Evolutionary conservation across 2,888 invertebrate species (phyloP).

Genomic region (Altica lythri): DNA sequence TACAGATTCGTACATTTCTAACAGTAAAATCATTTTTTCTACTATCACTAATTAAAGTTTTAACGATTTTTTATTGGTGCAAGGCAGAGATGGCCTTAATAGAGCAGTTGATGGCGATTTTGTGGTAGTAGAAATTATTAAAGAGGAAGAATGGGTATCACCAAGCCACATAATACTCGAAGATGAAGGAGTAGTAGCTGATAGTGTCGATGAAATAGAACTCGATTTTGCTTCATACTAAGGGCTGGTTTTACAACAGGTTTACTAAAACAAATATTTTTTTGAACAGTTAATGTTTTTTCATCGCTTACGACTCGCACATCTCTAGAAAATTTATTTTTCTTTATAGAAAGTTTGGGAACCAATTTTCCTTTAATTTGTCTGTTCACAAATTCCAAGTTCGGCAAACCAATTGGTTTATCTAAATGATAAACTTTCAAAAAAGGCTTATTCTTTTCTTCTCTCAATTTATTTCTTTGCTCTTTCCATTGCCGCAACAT

Average conservation of each 20-base stretch:
- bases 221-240: slow-evolving; percentile 33
- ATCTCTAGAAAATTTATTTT: slow-evolving; percentile 53
- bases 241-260: slow-evolving; percentile 53
- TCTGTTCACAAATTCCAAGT: slow-evolving; percentile 43
- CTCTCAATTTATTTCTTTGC: slow-evolving; percentile 42
- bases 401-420: slow-evolving; percentile 28
- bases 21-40: too few relatives aligned
- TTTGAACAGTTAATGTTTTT: slow-evolving; percentile 62
- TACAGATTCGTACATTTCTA: too few relatives aligned
- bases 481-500: slow-evolving; percentile 48
- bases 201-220: slow-evolving; percentile 69
- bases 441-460: slow-evolving; percentile 45
- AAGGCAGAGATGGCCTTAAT: slow-evolving; percentile 86
- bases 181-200: slow-evolving; percentile 68
- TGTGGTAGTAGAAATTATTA: slow-evolving; percentile 88
- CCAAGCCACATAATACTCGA: slow-evolving; percentile 85
- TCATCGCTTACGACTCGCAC: too few relatives aligned
- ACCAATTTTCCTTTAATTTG: slow-evolving; percentile 46
- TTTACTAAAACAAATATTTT: slow-evolving; percentile 61
- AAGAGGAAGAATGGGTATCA: slow-evolving; percentile 86
- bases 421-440: slow-evolving; percentile 48
- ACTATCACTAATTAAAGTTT: too few relatives aligned
- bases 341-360: slow-evolving; percentile 22
- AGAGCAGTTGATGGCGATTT: slow-evolving; percentile 93
- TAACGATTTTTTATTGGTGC: too few relatives aligned